Conservation (phyloP, 2,113 vertebrate species). For the Piprites chloris region DNA sequence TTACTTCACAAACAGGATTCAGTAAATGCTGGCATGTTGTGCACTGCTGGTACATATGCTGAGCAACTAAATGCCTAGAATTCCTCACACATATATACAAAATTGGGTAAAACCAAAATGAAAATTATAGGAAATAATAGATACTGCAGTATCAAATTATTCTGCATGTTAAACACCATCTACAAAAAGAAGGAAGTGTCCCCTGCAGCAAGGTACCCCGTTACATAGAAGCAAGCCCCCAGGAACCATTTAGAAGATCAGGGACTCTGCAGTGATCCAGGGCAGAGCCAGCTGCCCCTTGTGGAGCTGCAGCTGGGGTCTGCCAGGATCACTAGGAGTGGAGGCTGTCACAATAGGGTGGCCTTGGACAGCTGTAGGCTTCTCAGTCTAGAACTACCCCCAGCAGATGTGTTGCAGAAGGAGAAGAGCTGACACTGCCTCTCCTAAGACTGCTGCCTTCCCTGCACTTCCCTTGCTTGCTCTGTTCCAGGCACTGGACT, state of each 20-base stretch:
- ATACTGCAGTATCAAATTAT: background rate
- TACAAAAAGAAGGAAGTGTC: background rate
- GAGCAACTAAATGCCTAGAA: background rate
- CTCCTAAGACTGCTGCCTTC: background rate
- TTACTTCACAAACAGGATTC: background rate
- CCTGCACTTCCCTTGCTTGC: background rate
- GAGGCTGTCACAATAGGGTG: background rate
- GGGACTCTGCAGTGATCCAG: background rate
- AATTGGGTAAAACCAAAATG: background rate
- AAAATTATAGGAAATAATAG: background rate
- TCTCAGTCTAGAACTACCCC: background rate
- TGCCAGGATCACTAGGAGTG: background rate
- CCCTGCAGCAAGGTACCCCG: rapidly evolving
- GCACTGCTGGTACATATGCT: too few species aligned
- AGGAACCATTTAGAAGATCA: rapidly evolving
- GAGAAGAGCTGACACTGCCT: rapidly evolving
- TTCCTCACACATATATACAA: background rate
- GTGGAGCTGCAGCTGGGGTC: background rate
- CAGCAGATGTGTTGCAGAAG: background rate
- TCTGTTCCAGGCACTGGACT: background rate
- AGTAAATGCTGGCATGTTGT: rapidly evolving
- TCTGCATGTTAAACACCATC: background rate
- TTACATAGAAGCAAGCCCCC: background rate
- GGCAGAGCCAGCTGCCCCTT: background rate
- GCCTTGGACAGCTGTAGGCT: rapidly evolving